Percentiles rank a stretch among this genome's conserved stretches.
Evolutionary conservation across 2,113 vertebrate species (phyloP).

Genomic region (Apus apus): DNA sequence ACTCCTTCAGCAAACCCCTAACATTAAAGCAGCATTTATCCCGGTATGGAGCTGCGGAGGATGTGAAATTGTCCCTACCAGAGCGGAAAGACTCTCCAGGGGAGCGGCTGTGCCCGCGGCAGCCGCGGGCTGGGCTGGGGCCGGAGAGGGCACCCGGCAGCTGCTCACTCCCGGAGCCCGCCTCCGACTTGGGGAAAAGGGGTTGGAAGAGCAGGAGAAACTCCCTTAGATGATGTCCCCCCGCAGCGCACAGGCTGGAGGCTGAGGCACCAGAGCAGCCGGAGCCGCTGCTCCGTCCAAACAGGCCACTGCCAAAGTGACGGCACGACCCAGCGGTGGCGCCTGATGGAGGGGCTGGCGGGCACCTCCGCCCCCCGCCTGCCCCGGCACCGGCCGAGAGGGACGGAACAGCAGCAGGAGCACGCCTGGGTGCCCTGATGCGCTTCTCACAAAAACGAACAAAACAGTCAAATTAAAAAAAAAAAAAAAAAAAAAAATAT

Average conservation of each 20-base stretch:
- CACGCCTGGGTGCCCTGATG: neutral
- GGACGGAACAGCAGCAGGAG: neutral
- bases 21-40: accelerated
- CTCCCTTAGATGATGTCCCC: neutral
- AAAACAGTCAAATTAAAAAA: neutral
- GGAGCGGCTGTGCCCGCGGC: too few relatives aligned
- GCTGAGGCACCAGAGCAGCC: accelerated
- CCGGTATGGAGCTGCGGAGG: accelerated
- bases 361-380: neutral
- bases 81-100: too few relatives aligned
- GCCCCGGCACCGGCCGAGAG: neutral
- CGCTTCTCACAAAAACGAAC: neutral
- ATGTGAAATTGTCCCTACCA: accelerated
- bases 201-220: neutral
- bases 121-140: too few relatives aligned
- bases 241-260: too few relatives aligned
- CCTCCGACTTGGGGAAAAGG: neutral
- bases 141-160: neutral
- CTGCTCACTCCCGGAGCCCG: neutral
- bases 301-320: neutral
- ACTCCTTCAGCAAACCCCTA: neutral
- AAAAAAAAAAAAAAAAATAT: too few relatives aligned
- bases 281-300: neutral
- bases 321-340: neutral
- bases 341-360: accelerated